phyloP scores from a whole-genome alignment of 1,140 invertebrate species.

The Orussus abietinus region DNA sequence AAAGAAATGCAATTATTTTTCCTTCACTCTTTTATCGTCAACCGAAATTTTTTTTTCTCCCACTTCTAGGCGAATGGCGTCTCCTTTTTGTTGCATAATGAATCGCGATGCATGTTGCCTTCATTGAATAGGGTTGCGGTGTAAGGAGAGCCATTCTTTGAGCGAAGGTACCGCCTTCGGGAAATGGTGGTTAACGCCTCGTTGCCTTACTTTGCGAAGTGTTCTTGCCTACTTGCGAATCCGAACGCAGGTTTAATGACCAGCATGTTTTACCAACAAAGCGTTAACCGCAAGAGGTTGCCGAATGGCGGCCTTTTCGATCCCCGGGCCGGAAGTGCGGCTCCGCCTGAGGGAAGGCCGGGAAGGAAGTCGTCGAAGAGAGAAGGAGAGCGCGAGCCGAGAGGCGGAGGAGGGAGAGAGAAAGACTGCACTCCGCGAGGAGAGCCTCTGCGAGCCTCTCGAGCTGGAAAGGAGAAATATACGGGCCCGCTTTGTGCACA shows the following conservation, averaged over 20 bases:
- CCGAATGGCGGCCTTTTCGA: slow-evolving; percentile 7
- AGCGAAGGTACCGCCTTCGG: too few species aligned
- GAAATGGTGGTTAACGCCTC: too few species aligned
- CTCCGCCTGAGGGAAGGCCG: slow-evolving; percentile 1
- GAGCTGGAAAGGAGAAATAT: slow-evolving; percentile 37
- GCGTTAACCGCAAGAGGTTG: slow-evolving; percentile 30
- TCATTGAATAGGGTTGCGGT: too few species aligned
- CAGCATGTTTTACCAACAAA: slow-evolving; percentile 40
- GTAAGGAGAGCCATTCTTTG: too few species aligned
- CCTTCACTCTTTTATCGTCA: too few species aligned
- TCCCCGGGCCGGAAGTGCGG: slow-evolving; percentile 1
- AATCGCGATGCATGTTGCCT: too few species aligned
- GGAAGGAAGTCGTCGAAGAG: slow-evolving; percentile 1
- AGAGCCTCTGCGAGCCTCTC: not conserved
- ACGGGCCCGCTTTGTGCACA: slow-evolving; percentile 37
- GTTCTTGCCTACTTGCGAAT: too few species aligned
- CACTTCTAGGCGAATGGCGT: too few species aligned
- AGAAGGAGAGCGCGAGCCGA: not conserved
- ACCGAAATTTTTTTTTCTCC: too few species aligned
- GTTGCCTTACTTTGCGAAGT: too few species aligned
- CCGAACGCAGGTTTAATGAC: slow-evolving; percentile 34
- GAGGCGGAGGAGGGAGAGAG: slow-evolving; percentile 1
- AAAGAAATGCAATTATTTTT: too few species aligned
- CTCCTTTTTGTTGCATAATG: too few species aligned
- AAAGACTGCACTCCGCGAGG: not conserved